Base-by-base conservation (phyloP, 2,797 vertebrate species). In the Threskiornis aethiopicus region DNA sequence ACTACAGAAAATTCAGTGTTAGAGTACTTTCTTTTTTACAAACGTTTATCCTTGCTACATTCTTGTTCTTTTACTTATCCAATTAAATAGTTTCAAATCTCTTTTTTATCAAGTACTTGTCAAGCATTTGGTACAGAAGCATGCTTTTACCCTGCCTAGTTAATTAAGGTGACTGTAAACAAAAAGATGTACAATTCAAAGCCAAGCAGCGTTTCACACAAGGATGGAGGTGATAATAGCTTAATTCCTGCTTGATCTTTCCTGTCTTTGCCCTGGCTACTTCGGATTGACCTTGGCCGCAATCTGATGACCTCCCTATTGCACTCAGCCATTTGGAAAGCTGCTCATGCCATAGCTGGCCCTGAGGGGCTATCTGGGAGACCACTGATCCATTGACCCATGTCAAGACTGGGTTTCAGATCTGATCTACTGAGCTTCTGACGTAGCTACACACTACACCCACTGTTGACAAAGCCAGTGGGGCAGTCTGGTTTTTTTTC, bases 341-440 rank as follows among this genome's bases (percentile, higher is more conserved):
- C 98, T 97, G 95, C 95, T 96, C 97, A 97, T 97, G 97, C 98
- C 97, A 91, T 96, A 91, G 97, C 96, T 98, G 96, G 94, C 98
- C 98, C 98, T 97, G 97, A 97, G 98, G 98, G 98, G 98, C 98
- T 98, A 96, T 98, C 97, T 98, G 95, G 96, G 97, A 98, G 97
- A 99, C 98, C 97, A 98, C 98, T 98, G 98, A 98, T 98, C 98
- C 98, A 98, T 83, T 99, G 99, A 99, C 99, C 99, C 99, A 98
- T 99, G 98, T 98, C 98, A 98, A 97, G 98, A 98, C 98, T 98
- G 98, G 98, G 98, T 99, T 99, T 98, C 97, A 98, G 98, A 98
- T 99, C 98, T 98, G 98, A 99, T 98, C 98, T 98, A 79, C 97
- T 98, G 98, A 98, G 98, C 98, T 98, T 98, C 98, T 99, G 98